Percentiles rank a stretch among this genome's conserved stretches.
These are phyloP conservation scores for Drosophila meridionalis DNA, from an alignment of 2,888 invertebrate species.

Conservation along the genomic window DNA sequence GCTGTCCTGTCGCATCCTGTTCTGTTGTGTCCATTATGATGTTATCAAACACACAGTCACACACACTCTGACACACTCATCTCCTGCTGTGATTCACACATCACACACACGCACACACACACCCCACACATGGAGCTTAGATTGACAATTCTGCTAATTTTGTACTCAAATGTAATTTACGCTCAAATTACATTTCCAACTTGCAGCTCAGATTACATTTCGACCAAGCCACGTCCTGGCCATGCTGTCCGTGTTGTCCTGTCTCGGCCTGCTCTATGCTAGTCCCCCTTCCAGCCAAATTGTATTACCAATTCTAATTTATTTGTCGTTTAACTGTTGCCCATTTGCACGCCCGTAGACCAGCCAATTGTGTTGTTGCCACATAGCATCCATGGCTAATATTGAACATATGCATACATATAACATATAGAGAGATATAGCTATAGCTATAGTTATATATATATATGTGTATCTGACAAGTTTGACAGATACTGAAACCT, in stretches of 20 bases:
- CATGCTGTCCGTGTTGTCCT: not conserved
- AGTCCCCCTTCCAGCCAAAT: conserved; percentile 37
- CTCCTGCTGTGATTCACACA: conserved; percentile 12
- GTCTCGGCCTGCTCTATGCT: not conserved
- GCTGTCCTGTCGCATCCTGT: conserved; percentile 12
- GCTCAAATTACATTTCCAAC: conserved; percentile 75
- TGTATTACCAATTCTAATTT: conserved; percentile 79
- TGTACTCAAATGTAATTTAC: conserved; percentile 74
- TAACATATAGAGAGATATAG: not conserved
- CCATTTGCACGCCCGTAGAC: conserved; percentile 52
- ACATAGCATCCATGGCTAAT: conserved; percentile 8
- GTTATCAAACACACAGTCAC: conserved; percentile 22
- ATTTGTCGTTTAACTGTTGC: conserved; percentile 75
- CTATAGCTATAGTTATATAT: not conserved
- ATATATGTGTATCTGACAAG: not conserved
- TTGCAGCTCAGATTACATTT: conserved; percentile 68
- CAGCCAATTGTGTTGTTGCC: conserved; percentile 21
- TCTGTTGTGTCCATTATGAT: conserved; percentile 44
- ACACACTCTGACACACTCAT: conserved; percentile 10
- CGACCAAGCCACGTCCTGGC: conserved; percentile 2
- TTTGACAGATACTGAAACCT: conserved; percentile 21
- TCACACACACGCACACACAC: not conserved
- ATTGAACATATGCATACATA: not conserved
- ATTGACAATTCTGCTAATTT: conserved; percentile 79
- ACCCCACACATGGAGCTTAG: conserved; percentile 44